Conservation (phyloP, 2,113 vertebrate species). For the Sorex fumeus region DNA sequence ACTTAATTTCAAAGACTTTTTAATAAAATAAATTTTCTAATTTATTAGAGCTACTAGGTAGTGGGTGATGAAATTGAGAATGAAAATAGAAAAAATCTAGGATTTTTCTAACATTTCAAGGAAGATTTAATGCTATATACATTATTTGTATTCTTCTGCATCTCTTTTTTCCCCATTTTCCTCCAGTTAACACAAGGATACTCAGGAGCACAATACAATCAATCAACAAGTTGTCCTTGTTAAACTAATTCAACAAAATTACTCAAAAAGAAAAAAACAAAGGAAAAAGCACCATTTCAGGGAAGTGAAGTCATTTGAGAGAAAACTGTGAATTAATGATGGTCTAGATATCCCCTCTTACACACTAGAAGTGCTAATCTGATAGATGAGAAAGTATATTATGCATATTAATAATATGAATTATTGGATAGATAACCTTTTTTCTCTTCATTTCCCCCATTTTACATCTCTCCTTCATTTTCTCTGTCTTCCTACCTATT, state of each 20-base stretch:
- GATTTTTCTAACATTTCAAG: background rate
- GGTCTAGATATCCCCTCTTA: slow-evolving; percentile 20
- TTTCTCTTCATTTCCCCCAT: background rate
- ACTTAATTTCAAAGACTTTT: no score
- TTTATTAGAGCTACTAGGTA: no score
- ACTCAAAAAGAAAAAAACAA: slow-evolving; percentile 64
- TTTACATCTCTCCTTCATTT: background rate
- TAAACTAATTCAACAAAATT: slow-evolving; percentile 81
- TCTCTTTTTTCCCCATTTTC: background rate
- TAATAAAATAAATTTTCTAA: no score
- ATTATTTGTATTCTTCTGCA: slow-evolving; percentile 6
- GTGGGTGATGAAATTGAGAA: no score
- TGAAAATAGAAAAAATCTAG: background rate
- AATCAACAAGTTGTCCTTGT: slow-evolving; percentile 68
- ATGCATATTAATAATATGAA: slow-evolving; percentile 21
- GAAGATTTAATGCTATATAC: background rate
- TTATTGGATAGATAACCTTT: background rate
- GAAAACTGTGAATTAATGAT: slow-evolving; percentile 16
- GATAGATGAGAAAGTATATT: slow-evolving; percentile 1
- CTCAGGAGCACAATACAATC: slow-evolving; percentile 48
- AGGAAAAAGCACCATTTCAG: slow-evolving; percentile 74
- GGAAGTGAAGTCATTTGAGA: slow-evolving; percentile 74
- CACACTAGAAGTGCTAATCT: slow-evolving; percentile 26
- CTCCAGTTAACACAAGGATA: background rate
- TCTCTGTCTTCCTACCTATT: background rate